A percentile compares a stretch with the other conserved stretches of the same genome.
Evolutionary conservation across 2,797 vertebrate genomes (phyloP).

Genomic region (Mus spretus): DNA sequence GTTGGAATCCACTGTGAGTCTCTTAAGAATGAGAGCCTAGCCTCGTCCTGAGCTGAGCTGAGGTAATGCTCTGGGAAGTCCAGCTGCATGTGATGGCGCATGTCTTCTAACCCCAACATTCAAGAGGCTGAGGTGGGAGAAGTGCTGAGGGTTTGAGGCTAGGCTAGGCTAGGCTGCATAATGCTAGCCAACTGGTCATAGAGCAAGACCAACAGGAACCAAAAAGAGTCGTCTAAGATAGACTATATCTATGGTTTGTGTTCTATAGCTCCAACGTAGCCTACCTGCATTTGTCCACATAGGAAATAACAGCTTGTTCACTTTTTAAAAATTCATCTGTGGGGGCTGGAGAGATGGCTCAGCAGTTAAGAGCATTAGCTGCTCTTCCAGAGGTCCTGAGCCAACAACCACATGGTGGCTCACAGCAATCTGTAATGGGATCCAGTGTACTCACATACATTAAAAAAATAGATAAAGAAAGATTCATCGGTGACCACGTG

Average conservation of each 20-base stretch:
- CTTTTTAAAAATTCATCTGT: not conserved
- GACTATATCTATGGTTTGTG: not conserved
- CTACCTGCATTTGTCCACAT: not conserved
- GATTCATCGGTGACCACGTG: not conserved
- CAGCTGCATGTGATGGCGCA: not conserved
- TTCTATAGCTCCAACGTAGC: constrained; percentile 45
- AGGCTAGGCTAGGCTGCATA: not conserved
- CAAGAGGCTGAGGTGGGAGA: not conserved
- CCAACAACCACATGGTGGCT: not conserved
- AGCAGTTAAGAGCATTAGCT: not conserved
- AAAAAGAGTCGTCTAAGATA: not conserved
- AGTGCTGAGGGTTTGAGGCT: not conserved
- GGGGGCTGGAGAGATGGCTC: too few species aligned
- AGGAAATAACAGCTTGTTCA: constrained; percentile 45
- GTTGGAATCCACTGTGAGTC: constrained; percentile 47
- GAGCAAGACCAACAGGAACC: not conserved
- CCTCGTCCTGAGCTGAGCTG: constrained; percentile 14
- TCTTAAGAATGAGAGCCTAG: not conserved
- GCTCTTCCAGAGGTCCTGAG: not conserved
- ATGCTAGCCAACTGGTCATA: not conserved
- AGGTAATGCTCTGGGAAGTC: not conserved
- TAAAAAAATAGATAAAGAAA: not conserved
- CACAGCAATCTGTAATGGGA: not conserved
- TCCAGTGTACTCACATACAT: not conserved
- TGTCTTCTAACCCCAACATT: not conserved